Evolutionary conservation across 2,888 invertebrate species (phyloP).

Genomic region (Spisula solida): DNA sequence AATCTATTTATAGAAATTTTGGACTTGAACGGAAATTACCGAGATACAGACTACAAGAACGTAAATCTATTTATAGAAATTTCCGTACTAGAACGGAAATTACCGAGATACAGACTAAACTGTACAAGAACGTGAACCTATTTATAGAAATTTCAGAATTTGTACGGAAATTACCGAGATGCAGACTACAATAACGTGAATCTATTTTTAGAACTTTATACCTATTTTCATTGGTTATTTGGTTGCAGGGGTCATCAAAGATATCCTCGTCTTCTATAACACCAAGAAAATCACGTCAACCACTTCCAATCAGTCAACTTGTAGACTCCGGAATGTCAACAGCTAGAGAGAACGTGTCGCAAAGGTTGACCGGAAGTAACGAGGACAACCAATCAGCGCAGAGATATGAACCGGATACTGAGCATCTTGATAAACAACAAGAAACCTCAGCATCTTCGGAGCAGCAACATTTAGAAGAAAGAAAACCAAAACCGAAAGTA

Average conservation of each 20-base stretch:
- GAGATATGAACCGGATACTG: neutral
- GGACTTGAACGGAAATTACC: too few relatives aligned
- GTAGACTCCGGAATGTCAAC: conserved; percentile 53
- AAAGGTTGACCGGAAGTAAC: conserved; percentile 45
- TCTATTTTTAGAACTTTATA: too few relatives aligned
- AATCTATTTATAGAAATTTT: too few relatives aligned
- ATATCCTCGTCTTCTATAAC: neutral
- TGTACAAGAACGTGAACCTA: too few relatives aligned
- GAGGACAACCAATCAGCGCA: neutral
- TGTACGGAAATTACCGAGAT: too few relatives aligned
- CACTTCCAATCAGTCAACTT: conserved; percentile 36
- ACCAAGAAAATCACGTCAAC: conserved; percentile 22
- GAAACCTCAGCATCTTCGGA: neutral
- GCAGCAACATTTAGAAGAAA: neutral
- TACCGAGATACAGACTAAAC: too few relatives aligned
- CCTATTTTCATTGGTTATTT: too few relatives aligned
- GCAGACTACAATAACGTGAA: too few relatives aligned
- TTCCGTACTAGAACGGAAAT: too few relatives aligned
- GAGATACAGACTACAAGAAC: too few relatives aligned
- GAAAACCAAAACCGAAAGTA: neutral
- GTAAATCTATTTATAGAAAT: too few relatives aligned
- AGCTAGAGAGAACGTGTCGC: conserved; percentile 60
- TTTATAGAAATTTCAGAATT: too few relatives aligned
- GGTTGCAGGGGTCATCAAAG: neutral
- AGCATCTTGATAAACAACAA: neutral